Conservation (phyloP, 2,888 invertebrate species). For the Lamellibrachia columna region DNA sequence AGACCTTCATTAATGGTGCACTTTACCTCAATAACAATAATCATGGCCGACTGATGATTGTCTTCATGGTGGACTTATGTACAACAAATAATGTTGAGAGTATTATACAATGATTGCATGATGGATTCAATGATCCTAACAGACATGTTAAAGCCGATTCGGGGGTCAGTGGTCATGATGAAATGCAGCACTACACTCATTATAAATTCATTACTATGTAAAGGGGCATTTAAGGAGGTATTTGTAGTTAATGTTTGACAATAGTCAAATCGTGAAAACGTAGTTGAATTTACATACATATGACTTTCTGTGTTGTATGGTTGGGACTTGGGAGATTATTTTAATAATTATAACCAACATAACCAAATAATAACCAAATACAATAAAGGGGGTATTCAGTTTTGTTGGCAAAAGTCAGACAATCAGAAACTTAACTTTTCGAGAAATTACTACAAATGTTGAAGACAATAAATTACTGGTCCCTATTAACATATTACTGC, state of each 20-base stretch:
- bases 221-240: neutral
- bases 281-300: neutral
- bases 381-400: neutral
- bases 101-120: neutral
- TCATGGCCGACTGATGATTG: neutral
- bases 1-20: constrained; percentile 10
- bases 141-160: neutral
- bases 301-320: too few relatives aligned
- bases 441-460: neutral
- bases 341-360: neutral
- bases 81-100: neutral
- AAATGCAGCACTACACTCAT: neutral
- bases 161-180: neutral
- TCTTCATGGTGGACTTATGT: constrained; percentile 4
- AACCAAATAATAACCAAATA: neutral
- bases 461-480: neutral
- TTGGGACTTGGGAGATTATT: neutral
- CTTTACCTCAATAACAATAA: neutral
- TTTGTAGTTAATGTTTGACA: neutral
- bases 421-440: too few relatives aligned
- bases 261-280: neutral
- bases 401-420: neutral
- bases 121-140: neutral
- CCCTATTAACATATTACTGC: neutral
- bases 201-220: neutral